Conservation (phyloP, 2,797 vertebrate species). For the Sparus aurata region DNA sequence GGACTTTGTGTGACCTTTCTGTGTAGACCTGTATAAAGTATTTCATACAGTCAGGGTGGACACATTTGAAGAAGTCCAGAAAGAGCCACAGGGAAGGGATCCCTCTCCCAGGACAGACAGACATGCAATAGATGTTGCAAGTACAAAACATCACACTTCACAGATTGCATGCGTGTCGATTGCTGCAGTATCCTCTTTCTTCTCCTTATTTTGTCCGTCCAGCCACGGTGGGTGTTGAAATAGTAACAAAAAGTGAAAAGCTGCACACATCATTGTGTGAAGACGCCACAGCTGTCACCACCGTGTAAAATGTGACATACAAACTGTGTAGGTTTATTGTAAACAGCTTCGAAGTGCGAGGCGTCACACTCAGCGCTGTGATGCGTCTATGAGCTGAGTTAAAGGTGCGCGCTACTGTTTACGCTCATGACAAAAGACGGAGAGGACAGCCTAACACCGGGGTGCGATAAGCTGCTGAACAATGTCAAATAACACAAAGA, state of each 20-base stretch:
- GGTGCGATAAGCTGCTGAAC: constrained; percentile 35
- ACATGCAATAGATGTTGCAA: too few relatives aligned
- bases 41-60: neutral
- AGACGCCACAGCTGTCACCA: constrained; percentile 27
- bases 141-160: too few relatives aligned
- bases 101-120: too few relatives aligned
- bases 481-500: constrained; percentile 28
- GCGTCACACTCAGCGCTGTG: constrained; percentile 19
- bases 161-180: too few relatives aligned
- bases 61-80: neutral
- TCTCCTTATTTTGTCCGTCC: neutral
- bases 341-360: constrained; percentile 25
- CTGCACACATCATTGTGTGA: constrained; percentile 2
- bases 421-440: constrained; percentile 32
- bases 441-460: constrained; percentile 30
- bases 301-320: constrained; percentile 46
- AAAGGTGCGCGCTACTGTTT: constrained; percentile 40
- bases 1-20: neutral
- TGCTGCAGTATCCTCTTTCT: too few relatives aligned
- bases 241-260: neutral
- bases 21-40: neutral
- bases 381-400: constrained; percentile 5
- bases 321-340: constrained; percentile 39
- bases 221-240: neutral
- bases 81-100: too few relatives aligned